Percentiles rank a stretch among this genome's conserved stretches.
These are phyloP conservation scores for Rhagonycha lutea DNA, from an alignment of 2,888 invertebrate species.

Conservation along the genomic window DNA sequence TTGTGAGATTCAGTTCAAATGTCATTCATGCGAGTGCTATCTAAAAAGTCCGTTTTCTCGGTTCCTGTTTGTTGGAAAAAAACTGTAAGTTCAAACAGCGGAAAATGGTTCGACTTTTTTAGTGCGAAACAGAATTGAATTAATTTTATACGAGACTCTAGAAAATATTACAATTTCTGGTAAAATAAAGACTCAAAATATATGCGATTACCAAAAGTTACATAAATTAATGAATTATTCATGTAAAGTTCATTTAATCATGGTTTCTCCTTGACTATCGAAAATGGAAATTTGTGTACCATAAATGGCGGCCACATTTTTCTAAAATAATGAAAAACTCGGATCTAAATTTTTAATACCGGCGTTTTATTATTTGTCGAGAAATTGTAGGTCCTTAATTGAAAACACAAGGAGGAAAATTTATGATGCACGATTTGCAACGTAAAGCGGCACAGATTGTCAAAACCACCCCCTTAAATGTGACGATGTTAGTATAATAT, in stretches of 20 bases:
- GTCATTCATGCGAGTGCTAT: background rate
- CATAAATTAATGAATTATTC: background rate
- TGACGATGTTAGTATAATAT: slow-evolving; percentile 12
- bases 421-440: background rate
- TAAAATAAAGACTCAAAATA: background rate
- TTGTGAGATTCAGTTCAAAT: background rate
- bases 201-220: background rate
- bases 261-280: background rate
- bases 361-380: background rate
- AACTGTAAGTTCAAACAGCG: background rate
- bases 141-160: background rate
- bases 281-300: background rate
- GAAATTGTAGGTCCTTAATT: background rate
- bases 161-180: background rate
- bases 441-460: background rate
- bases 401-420: background rate
- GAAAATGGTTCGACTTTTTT: background rate
- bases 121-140: background rate
- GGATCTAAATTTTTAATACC: background rate
- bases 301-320: background rate
- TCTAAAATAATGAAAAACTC: background rate
- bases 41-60: background rate
- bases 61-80: background rate
- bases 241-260: background rate
- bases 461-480: slow-evolving; percentile 5